Conservation (phyloP, 2,888 invertebrate species). For the Hemicrepidius hirtus region DNA sequence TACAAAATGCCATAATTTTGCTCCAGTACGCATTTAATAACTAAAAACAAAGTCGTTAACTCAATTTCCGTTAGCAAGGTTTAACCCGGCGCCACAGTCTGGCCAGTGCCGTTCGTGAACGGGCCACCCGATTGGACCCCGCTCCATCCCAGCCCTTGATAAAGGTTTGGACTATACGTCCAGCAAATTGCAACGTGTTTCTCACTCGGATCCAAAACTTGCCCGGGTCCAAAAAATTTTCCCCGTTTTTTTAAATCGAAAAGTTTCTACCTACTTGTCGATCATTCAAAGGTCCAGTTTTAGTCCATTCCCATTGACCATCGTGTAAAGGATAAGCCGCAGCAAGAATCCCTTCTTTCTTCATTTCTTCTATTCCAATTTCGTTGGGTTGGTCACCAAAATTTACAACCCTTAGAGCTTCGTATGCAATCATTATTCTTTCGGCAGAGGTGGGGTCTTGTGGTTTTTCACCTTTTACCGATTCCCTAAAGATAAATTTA, state of each 20-base stretch:
- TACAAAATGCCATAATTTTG: slow-evolving; percentile 73
- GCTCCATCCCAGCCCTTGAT: too few relatives aligned
- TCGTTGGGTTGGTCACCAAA: background rate
- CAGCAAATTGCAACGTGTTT: too few relatives aligned
- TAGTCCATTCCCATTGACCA: slow-evolving; percentile 63
- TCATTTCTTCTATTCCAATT: slow-evolving; percentile 47
- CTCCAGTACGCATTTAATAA: slow-evolving; percentile 77
- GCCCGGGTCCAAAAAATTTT: too few relatives aligned
- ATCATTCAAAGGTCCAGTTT: slow-evolving; percentile 64
- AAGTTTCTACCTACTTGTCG: slow-evolving; percentile 64
- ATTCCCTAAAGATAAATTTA: background rate
- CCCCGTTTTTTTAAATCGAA: too few relatives aligned
- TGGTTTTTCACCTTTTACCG: background rate
- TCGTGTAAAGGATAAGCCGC: slow-evolving; percentile 69
- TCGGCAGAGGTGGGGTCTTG: slow-evolving; percentile 1
- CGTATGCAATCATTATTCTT: slow-evolving; percentile 7
- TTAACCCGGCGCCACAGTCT: too few relatives aligned
- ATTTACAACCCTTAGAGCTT: background rate
- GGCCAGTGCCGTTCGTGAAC: too few relatives aligned
- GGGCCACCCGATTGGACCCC: too few relatives aligned
- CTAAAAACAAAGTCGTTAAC: slow-evolving; percentile 46
- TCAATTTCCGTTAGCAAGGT: too few relatives aligned
- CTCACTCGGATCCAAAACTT: too few relatives aligned
- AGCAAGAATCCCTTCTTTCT: slow-evolving; percentile 60
- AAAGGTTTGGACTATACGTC: too few relatives aligned